Evolutionary conservation across 2,113 vertebrate species (phyloP).

Genomic region (Sterrhoptilus dennistouni): DNA sequence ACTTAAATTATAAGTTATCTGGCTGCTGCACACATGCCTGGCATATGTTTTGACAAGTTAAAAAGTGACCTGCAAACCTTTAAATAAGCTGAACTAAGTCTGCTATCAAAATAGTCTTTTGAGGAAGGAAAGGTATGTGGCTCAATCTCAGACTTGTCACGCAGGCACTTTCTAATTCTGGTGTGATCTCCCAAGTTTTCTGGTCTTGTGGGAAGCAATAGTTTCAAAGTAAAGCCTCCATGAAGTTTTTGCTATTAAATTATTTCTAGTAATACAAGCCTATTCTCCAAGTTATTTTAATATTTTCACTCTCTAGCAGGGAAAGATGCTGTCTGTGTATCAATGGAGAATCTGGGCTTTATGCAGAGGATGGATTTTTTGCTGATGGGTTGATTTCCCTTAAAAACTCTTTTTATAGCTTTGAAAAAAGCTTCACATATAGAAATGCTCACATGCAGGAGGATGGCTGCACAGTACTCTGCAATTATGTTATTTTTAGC

Average conservation of each 20-base stretch:
- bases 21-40: conserved; percentile 40
- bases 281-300: not conserved
- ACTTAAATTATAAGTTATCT: conserved; percentile 35
- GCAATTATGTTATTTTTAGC: not conserved
- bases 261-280: not conserved
- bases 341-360: not conserved
- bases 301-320: not conserved
- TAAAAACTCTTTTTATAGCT: not conserved
- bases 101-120: conserved; percentile 10
- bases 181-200: not conserved
- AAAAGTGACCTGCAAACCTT: conserved; percentile 40
- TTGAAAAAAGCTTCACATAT: not conserved
- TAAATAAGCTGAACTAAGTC: conserved; percentile 34
- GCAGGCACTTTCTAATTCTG: not conserved
- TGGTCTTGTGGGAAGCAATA: not conserved
- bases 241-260: not conserved
- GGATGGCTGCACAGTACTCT: not conserved
- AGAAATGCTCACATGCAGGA: not conserved
- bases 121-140: not conserved
- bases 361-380: not conserved
- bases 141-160: not conserved
- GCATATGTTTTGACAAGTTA: conserved; percentile 56
- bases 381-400: not conserved
- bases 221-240: not conserved
- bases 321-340: not conserved